These are phyloP conservation scores for Sebastes matsubarae DNA, from an alignment of 2,797 vertebrate genomes.

Conservation along the genomic window DNA sequence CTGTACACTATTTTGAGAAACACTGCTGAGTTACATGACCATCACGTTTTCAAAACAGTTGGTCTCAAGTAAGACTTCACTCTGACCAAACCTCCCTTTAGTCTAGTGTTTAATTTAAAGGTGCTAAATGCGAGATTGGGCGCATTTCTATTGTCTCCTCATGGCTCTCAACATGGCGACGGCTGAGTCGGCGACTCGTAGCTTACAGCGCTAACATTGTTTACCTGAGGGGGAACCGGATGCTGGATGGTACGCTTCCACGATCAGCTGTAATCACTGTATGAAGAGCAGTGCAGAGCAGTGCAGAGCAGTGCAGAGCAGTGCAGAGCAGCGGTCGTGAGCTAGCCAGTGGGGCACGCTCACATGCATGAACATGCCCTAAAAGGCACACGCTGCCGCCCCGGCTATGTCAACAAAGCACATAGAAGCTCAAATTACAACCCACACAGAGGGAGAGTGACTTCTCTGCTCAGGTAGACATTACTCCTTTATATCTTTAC, in stretches of 20 bases:
- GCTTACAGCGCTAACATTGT: no score
- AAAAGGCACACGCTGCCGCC: background rate
- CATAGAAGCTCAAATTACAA: background rate
- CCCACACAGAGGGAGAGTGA: background rate
- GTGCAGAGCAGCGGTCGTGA: no score
- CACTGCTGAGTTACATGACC: background rate
- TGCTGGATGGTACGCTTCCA: no score
- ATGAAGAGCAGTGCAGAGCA: no score
- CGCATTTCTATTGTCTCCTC: no score
- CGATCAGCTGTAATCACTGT: no score
- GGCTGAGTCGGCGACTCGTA: no score
- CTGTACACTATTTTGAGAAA: background rate
- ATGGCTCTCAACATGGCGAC: no score
- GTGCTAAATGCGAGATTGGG: background rate
- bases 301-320: no score
- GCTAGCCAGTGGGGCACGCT: no score
- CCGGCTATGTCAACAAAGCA: background rate
- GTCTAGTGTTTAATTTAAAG: constrained; percentile 4
- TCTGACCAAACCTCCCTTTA: background rate
- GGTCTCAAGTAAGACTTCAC: background rate
- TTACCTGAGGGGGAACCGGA: background rate
- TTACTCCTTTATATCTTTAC: background rate
- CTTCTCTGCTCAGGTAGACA: background rate
- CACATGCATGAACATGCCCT: background rate
- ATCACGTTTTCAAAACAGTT: background rate